Base-by-base conservation (phyloP, 2,113 vertebrate species). In the Nipponia nippon region DNA sequence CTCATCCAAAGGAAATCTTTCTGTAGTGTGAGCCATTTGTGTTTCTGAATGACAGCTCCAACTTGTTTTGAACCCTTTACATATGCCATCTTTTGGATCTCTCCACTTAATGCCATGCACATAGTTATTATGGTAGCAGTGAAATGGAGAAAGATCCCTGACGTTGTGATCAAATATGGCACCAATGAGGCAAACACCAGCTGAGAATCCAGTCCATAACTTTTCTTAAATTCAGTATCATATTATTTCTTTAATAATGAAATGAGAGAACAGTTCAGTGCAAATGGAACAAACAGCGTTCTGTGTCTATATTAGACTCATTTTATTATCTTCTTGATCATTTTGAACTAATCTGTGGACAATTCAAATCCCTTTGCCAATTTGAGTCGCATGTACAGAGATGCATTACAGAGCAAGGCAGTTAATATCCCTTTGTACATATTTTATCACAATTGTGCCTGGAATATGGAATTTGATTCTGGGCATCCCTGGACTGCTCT, bases 381-480 rank as follows among this genome's bases (percentile, higher is more conserved):
- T 89, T 11, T 92, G 42, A 83, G 25, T 2, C 5, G 9, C 34
- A 9, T 4, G 7, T 34, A 36, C 25, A 42, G 56, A 67, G 53
- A 73, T 4, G 15, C 14, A 20, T 19, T 58, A 29, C 14, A 46
- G 32, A 75, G 13, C 34, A 62, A 69, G 59, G 13, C 16, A 78
- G 27, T 18, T 87, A 63, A 83, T 62, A 42, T 47, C 9, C 15
- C 8, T 66, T 81, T 42, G 22, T 11, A 25, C 0, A 0, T 25
- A 23, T 50, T 86, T 87, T 66, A 46, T 49, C 40, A 65, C 18
- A 76, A 49, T 49, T 19, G 34, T n/a, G 10, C 19, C 55, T 46
- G 17, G 59, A 83, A 83, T 49, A 40, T 9, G 27, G 6, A 17
- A 44, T 92, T 73, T 3, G 8, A 1, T 53, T 83, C 86, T 56